Conservation (phyloP, 2,797 vertebrate genomes). For the Huso huso region DNA sequence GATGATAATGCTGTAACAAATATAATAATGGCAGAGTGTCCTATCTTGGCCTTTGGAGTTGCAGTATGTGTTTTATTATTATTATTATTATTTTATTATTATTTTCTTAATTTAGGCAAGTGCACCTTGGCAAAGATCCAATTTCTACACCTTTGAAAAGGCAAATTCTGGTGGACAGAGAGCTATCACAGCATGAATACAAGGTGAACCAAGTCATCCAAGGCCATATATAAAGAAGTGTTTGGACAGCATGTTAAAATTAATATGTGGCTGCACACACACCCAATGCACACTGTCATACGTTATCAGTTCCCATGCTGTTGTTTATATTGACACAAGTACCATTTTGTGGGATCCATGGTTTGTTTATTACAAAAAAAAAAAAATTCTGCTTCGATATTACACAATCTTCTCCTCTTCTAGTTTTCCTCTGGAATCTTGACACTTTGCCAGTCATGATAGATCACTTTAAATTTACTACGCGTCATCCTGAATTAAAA, state of each 20-base stretch:
- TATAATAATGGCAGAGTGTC: no score
- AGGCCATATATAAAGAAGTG: no score
- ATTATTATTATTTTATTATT: no score
- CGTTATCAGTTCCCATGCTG: slow-evolving; percentile 14
- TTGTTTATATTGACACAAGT: slow-evolving; percentile 28
- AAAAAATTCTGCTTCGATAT: slow-evolving; percentile 6
- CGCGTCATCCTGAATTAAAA: background rate
- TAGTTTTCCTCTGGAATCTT: slow-evolving; percentile 20
- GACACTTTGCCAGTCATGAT: slow-evolving; percentile 13
- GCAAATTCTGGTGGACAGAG: slow-evolving; percentile 57
- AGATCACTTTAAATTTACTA: background rate
- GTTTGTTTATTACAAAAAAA: slow-evolving; percentile 25
- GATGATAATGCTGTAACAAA: no score
- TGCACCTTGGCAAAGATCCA: slow-evolving; percentile 64
- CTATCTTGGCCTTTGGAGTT: no score
- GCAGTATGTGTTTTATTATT: no score
- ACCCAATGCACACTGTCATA: no score
- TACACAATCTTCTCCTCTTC: slow-evolving; percentile 3
- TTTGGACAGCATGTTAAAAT: no score
- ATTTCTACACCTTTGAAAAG: slow-evolving; percentile 48
- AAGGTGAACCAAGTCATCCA: slow-evolving; percentile 50
- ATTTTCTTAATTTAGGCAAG: slow-evolving; percentile 55
- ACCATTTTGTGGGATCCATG: slow-evolving; percentile 32
- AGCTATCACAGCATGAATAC: slow-evolving; percentile 47
- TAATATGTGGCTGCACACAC: no score